Conservation (phyloP, 2,113 vertebrate species). For the Xerus inauris region DNA sequence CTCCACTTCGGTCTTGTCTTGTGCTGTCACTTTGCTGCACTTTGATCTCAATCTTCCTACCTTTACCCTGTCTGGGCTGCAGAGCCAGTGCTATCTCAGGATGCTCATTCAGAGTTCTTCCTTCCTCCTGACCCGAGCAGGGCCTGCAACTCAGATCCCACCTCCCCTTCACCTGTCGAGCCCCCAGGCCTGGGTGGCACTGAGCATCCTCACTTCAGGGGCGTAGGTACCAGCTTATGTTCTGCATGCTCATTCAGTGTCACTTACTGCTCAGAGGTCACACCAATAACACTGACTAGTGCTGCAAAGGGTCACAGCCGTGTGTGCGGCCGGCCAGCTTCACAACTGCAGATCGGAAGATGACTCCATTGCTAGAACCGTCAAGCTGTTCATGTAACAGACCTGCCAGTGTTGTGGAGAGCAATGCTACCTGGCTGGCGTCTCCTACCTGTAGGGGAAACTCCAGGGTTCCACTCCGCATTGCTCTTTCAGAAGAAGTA, state of each 20-base stretch:
- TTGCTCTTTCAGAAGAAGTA: neutral
- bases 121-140: neutral
- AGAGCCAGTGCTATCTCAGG: neutral
- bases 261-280: neutral
- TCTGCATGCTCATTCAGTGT: neutral
- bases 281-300: too few species aligned
- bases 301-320: neutral
- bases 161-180: neutral
- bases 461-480: neutral
- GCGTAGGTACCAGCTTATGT: neutral
- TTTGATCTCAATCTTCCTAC: neutral
- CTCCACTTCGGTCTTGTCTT: neutral
- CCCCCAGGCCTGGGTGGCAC: neutral
- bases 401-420: neutral
- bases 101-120: neutral
- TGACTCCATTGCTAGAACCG: neutral
- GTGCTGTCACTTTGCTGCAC: neutral
- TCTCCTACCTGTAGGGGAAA: neutral
- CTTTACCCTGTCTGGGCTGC: neutral
- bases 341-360: neutral
- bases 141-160: rapidly evolving
- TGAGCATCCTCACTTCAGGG: neutral
- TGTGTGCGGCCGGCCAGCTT: neutral
- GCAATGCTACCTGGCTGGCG: neutral
- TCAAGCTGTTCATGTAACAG: neutral